phyloP scores from a whole-genome alignment of 2,888 invertebrate genomes.

The Caenorhabditis afra region DNA sequence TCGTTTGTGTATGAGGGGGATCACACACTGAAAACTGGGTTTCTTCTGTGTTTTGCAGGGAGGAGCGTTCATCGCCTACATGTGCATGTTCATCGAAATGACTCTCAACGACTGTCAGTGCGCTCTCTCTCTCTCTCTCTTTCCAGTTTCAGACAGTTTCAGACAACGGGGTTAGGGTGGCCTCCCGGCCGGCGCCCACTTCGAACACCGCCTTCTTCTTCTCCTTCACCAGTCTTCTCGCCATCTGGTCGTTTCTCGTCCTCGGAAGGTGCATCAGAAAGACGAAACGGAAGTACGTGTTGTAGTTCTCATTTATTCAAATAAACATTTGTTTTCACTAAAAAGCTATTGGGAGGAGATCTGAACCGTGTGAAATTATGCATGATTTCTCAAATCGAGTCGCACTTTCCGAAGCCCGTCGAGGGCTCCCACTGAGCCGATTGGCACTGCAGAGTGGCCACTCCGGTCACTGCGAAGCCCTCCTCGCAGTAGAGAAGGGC shows the following conservation, averaged over 20 bases:
- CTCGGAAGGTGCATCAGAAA: neutral
- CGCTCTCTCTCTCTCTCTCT: neutral
- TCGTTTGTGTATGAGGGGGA: too few relatives aligned
- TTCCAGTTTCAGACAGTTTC: too few relatives aligned
- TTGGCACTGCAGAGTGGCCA: conserved; percentile 60
- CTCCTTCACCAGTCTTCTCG: neutral
- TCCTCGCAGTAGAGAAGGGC: conserved; percentile 67
- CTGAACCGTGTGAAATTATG: conserved; percentile 34
- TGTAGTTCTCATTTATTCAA: neutral
- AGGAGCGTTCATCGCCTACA: too few relatives aligned
- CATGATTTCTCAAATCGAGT: conserved; percentile 29
- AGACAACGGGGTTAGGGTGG: neutral
- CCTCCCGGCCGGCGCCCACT: neutral
- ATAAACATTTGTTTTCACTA: neutral
- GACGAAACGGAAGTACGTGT: too few relatives aligned
- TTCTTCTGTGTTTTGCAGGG: too few relatives aligned
- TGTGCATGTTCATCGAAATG: neutral
- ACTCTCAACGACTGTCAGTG: neutral
- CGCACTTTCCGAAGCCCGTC: conserved; percentile 63
- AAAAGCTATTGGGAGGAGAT: conserved; percentile 16
- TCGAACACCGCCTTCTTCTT: neutral
- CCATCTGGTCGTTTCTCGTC: neutral
- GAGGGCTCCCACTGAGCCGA: conserved; percentile 59
- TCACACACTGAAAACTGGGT: too few relatives aligned
- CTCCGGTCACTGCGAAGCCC: conserved; percentile 63